These are phyloP conservation scores for Aspidiotus rigidus DNA, from an alignment of 2,888 invertebrate species.

Conservation along the genomic window DNA sequence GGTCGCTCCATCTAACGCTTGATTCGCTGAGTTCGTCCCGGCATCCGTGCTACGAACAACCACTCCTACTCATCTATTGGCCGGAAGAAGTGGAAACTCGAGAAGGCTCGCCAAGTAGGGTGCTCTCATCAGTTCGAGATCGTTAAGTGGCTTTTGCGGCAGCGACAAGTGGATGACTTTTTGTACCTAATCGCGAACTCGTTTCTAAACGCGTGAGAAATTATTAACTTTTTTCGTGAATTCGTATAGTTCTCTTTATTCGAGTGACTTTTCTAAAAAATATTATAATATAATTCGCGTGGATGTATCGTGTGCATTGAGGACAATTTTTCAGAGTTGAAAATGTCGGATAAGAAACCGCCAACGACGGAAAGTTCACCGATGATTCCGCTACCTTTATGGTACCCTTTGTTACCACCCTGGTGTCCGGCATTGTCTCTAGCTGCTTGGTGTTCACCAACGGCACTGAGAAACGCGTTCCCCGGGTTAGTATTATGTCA, in stretches of 20 bases:
- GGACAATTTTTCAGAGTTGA: neutral
- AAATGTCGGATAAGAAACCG: constrained; percentile 24
- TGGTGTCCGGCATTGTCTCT: constrained; percentile 64
- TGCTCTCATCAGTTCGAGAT: constrained; percentile 16
- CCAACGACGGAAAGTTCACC: constrained; percentile 22
- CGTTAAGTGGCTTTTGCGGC: constrained; percentile 26
- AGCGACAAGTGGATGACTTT: constrained; percentile 11
- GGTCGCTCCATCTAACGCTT: constrained; percentile 13
- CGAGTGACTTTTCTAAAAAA: neutral
- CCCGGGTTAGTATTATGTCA: constrained; percentile 56
- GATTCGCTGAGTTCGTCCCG: constrained; percentile 5
- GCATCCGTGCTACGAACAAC: constrained; percentile 16
- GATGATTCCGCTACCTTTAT: constrained; percentile 57
- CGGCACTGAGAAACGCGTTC: constrained; percentile 60
- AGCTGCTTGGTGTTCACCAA: constrained; percentile 46
- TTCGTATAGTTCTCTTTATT: constrained; percentile 4
- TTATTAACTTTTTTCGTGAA: constrained; percentile 2
- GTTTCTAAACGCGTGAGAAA: neutral
- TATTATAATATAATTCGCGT: neutral
- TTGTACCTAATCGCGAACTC: constrained; percentile 3
- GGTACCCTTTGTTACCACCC: constrained; percentile 65
- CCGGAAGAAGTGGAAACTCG: constrained; percentile 33
- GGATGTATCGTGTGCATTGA: neutral
- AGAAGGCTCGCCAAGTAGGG: constrained; percentile 30
- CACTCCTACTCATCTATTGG: constrained; percentile 31